Conservation (phyloP, 2,888 invertebrate species). For the Leptinotarsa juncta region DNA sequence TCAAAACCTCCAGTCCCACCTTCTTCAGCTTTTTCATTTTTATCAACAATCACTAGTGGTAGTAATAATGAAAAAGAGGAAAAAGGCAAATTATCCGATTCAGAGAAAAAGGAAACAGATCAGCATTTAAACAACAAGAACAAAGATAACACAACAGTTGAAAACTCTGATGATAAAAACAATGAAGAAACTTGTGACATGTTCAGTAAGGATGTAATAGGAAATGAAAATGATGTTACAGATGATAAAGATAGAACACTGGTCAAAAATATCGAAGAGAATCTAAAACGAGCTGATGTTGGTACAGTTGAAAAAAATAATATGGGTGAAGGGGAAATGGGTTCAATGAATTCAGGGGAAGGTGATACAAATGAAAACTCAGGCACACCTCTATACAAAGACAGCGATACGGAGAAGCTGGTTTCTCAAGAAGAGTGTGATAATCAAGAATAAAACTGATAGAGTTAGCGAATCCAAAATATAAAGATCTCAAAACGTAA, state of each 20-base stretch:
- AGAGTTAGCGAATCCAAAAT: no score
- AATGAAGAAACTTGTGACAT: background rate
- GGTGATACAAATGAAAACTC: no score
- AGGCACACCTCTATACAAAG: no score
- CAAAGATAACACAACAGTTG: background rate
- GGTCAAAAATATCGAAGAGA: background rate
- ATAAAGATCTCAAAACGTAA: no score
- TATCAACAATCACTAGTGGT: conserved; percentile 68
- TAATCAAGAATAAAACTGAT: no score
- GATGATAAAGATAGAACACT: background rate
- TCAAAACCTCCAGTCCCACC: conserved; percentile 64
- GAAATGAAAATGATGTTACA: background rate
- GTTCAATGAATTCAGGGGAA: background rate
- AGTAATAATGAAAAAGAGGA: background rate
- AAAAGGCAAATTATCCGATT: background rate
- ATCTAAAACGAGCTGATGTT: background rate
- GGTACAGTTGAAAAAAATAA: background rate
- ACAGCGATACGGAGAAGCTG: no score
- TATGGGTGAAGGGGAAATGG: no score
- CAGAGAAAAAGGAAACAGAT: background rate
- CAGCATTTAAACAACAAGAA: background rate
- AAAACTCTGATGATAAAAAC: background rate
- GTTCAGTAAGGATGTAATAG: background rate
- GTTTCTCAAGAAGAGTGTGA: no score
- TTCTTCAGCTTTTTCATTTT: conserved; percentile 69